Percentiles rank a stretch among this genome's conserved stretches.
Evolutionary conservation across 2,888 invertebrate species (phyloP).

Genomic region (Eupithecia subfuscata): DNA sequence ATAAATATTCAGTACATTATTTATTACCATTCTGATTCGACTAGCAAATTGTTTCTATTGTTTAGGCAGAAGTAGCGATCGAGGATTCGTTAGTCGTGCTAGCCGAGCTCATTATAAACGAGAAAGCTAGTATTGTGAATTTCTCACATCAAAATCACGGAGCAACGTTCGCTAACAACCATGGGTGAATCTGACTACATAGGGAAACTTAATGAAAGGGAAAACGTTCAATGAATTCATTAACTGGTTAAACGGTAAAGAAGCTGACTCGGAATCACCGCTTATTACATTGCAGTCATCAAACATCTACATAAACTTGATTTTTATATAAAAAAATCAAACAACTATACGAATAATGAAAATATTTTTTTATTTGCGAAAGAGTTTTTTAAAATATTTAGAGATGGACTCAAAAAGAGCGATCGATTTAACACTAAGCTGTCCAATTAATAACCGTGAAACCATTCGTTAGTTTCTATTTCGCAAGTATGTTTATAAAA

Average conservation of each 20-base stretch:
- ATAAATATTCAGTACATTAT: no score
- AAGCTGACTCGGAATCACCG: constrained; percentile 9
- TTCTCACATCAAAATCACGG: constrained; percentile 24
- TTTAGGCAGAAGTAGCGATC: constrained; percentile 11
- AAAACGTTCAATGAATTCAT: constrained; percentile 27
- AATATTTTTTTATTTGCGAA: neutral
- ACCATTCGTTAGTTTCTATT: constrained; percentile 41
- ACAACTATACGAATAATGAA: neutral
- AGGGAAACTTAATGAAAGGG: constrained; percentile 29
- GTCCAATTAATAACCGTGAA: constrained; percentile 22
- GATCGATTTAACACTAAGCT: neutral
- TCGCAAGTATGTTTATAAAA: constrained; percentile 23
- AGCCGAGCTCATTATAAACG: constrained; percentile 25
- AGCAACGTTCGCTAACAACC: constrained; percentile 23
- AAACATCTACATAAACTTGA: neutral
- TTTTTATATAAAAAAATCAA: neutral
- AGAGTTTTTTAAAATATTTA: neutral
- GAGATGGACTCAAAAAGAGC: neutral
- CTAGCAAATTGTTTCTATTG: neutral
- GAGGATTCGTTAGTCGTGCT: constrained; percentile 27
- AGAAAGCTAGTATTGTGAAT: constrained; percentile 37
- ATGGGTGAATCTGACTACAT: constrained; percentile 15
- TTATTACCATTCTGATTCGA: neutral
- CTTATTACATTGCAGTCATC: neutral
- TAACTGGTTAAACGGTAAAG: constrained; percentile 29